Base-by-base conservation (phyloP, 2,888 invertebrate species). In the Eupithecia dodoneata region DNA sequence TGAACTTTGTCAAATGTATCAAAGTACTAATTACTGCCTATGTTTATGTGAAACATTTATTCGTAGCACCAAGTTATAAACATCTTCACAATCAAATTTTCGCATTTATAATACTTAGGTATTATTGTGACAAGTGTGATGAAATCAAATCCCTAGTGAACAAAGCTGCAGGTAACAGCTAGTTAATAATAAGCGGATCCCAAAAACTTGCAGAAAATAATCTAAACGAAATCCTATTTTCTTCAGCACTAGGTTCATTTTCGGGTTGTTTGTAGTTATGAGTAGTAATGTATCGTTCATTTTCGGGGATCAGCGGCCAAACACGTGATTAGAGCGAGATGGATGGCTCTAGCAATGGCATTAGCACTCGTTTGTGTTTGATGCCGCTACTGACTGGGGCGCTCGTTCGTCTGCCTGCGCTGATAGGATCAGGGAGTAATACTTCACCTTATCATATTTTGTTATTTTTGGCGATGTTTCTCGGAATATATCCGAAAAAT, bases 291-390 rank as follows among this genome's bases (percentile, higher is more conserved):
- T 87, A 86, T 87, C 75, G 81, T 76, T 84, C 86, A 86, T 90
- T 87, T 87, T 91, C 88, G 88, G 81, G 81, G 85, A 49, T 86
- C 86, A 84, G 83, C 84, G 80, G 80, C 79, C 75, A 59, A 2
- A 82, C 81, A 83, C 78, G 82, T 84, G 81, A 85, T 85, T 84
- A 86, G 83, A 79, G 76, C 76, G 72, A 52, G 73, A 76, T 73
- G 12, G 71, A 78, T 63, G 76, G 77, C 67, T 77, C 75, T 73
- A 71, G 74, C 65, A 45, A 52, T 66, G 70, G 63, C 52, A 71
- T 73, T 74, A 70, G 52, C 15, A 5, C 15, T 49, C 12, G 49
- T 12, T 13, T 52, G 52, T 15, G 52, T 15, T 52, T 52, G 75
- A 76, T 69, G 73, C 12, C n/a, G 72, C 66, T 77, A 74, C 78